phyloP scores from a whole-genome alignment of 2,888 invertebrate genomes.

The Brachypterus glaber region DNA sequence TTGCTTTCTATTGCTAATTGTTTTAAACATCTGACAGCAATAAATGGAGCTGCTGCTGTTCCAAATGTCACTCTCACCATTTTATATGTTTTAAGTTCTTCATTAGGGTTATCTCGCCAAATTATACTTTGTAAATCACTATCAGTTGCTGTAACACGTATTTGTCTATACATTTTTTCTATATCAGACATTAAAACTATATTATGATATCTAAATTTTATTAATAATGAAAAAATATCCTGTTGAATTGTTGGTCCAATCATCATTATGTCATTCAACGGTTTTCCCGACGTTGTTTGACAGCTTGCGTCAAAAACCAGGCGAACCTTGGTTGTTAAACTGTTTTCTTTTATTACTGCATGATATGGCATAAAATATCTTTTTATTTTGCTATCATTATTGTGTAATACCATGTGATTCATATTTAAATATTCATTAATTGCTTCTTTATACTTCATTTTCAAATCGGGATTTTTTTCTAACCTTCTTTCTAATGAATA shows the following conservation, averaged over 20 bases:
- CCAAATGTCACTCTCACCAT: conserved; percentile 17
- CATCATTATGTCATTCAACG: conserved; percentile 10
- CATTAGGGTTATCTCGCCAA: conserved; percentile 7
- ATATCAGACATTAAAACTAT: conserved; percentile 11
- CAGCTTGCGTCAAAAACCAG: conserved; percentile 12
- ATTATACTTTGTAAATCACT: conserved; percentile 10
- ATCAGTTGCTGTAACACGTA: conserved; percentile 3
- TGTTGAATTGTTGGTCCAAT: conserved; percentile 12
- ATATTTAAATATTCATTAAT: conserved; percentile 18
- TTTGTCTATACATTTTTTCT: conserved; percentile 13
- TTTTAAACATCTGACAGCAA: conserved; percentile 11
- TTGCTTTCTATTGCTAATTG: conserved; percentile 8
- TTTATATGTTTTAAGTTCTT: conserved; percentile 12
- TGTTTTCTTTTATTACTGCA: conserved; percentile 7
- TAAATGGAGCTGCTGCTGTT: conserved; percentile 13
- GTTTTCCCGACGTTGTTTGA: conserved; percentile 6
- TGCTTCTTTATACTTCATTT: conserved; percentile 17
- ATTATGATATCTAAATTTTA: conserved; percentile 10
- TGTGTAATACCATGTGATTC: conserved; percentile 16
- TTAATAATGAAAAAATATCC: conserved; percentile 11
- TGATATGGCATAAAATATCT: conserved; percentile 13
- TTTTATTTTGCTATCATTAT: neutral
- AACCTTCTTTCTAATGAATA: conserved; percentile 20
- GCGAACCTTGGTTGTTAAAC: conserved; percentile 10
- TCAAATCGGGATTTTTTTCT: conserved; percentile 16